These are phyloP conservation scores for Andrena trimmerana DNA, from an alignment of 2,888 invertebrate species.

Conservation along the genomic window DNA sequence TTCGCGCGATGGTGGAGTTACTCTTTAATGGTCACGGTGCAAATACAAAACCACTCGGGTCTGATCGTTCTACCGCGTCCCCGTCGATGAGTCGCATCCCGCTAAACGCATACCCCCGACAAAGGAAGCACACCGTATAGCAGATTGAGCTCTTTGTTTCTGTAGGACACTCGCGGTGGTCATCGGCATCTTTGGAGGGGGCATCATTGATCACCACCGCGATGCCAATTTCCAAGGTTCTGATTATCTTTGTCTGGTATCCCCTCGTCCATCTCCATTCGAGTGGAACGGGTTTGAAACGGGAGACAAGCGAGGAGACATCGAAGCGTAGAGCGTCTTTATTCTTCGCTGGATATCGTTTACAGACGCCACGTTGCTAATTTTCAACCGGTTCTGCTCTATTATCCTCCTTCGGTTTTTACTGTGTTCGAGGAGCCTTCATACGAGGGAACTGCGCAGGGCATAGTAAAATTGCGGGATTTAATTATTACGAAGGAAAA, in stretches of 20 bases:
- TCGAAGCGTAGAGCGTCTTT: conserved; percentile 24
- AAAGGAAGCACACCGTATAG: not conserved
- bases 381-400: not conserved
- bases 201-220: conserved; percentile 5
- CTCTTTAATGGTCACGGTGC: conserved; percentile 79
- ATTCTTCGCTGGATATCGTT: conserved; percentile 5
- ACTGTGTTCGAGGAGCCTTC: not conserved
- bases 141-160: conserved; percentile 4
- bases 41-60: conserved; percentile 77
- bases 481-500: conserved; percentile 8
- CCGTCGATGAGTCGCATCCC: conserved; percentile 36
- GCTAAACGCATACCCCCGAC: not conserved
- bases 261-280: not conserved
- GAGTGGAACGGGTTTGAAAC: not conserved
- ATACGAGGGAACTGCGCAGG: too few relatives aligned
- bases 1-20: conserved; percentile 80
- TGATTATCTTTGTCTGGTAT: not conserved
- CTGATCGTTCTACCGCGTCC: conserved; percentile 62
- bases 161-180: not conserved
- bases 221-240: not conserved
- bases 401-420: not conserved
- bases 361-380: conserved; percentile 3
- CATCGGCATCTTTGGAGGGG: not conserved
- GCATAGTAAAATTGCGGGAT: too few relatives aligned
- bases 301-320: conserved; percentile 20